Percentiles rank a stretch among this genome's conserved stretches.
phyloP scores from a whole-genome alignment of 2,888 invertebrate genomes.

The Stenurella melanura region DNA sequence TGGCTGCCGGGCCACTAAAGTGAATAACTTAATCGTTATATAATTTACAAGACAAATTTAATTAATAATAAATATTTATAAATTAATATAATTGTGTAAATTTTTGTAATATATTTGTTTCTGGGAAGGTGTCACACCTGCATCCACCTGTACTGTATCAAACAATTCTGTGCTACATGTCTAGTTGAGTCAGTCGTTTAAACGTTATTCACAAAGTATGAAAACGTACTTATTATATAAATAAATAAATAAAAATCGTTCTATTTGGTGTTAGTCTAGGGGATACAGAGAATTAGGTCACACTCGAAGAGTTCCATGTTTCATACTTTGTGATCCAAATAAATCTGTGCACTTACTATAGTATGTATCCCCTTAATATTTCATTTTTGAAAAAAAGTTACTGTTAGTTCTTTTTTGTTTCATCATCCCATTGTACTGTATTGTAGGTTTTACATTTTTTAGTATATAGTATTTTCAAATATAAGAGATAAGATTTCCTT shows the following conservation, averaged over 20 bases:
- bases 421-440: conserved; percentile 60
- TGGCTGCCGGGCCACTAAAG: conserved; percentile 71
- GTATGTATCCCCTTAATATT: conserved; percentile 58
- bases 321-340: conserved; percentile 72
- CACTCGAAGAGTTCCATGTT: conserved; percentile 63
- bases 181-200: conserved; percentile 64
- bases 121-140: conserved; percentile 53
- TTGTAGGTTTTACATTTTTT: conserved; percentile 65
- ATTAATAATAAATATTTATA: conserved; percentile 70
- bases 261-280: conserved; percentile 66
- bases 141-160: conserved; percentile 63
- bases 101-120: conserved; percentile 74
- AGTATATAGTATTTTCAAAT: conserved; percentile 62
- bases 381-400: conserved; percentile 41
- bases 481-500: conserved; percentile 51
- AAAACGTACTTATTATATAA: conserved; percentile 66
- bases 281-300: conserved; percentile 61
- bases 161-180: conserved; percentile 68
- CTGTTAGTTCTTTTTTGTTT: conserved; percentile 46
- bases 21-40: conserved; percentile 72
- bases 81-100: conserved; percentile 74
- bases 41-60: conserved; percentile 71
- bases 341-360: conserved; percentile 69
- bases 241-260: conserved; percentile 58
- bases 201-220: conserved; percentile 70